Evolutionary conservation across 2,113 vertebrate genomes (phyloP), one percentile per base, ranked within the genome.

Genomic region (Saguinus midas): DNA sequence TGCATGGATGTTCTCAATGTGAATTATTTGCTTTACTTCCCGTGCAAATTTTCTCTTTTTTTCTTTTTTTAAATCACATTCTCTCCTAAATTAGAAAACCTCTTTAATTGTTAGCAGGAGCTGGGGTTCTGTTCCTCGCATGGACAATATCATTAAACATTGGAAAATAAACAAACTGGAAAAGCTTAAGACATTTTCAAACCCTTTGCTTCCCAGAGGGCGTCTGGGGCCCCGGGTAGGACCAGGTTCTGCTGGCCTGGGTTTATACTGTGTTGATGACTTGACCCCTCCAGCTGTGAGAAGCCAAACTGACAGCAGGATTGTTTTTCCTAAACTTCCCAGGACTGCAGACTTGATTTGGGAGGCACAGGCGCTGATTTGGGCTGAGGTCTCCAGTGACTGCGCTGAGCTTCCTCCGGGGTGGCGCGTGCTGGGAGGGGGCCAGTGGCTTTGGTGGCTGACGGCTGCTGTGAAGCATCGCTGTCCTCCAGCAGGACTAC

Each of bases 211-310:
- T 98, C 97, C 97, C 97, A 97, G 94, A 98, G 96, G 97, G 98
- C 29, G 96, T 95, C 95, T 97, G 94, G 96, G 95, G 96, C 94
- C 96, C 81, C 1, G 72, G 82, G 96, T 86, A 89, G 96, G 95
- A 96, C 92, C 93, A 97, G 96, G 98, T 89, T 98, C 90, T 96
- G 82, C 94, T 55, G 96, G 96, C 96, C 95, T 87, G 95, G 94
- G 97, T 97, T 97, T 96, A 97, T 16, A 72, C 37, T 96, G 97
- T 97, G 98, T 97, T 95, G 96, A 97, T 96, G 96, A 97, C 95
- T 98, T 98, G 97, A 98, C 98, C 98, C 94, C 88, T 97, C 96
- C 97, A 98, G 98, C 97, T 98, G 98, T 89, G 97, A 98, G 96
- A 96, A 97, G 88, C 92, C 96, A 98, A 96, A 90, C 92, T 97